Evolutionary conservation across 2,888 invertebrate species (phyloP).

Genomic region (Pteria penguin): DNA sequence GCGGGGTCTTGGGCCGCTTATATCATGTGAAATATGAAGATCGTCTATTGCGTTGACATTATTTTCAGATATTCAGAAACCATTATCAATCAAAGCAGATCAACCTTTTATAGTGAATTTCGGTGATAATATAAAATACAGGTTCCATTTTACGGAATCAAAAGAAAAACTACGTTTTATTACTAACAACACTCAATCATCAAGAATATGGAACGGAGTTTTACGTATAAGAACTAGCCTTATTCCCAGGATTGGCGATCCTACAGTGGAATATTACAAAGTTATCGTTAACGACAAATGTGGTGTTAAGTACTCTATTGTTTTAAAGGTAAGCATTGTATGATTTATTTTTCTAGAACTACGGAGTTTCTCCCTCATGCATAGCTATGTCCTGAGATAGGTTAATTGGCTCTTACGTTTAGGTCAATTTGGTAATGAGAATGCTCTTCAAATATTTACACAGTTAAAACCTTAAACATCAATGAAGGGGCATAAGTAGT

Average conservation of each 20-base stretch:
- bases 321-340: constrained; percentile 21
- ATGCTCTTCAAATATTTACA: too few species aligned
- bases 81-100: background rate
- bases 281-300: constrained; percentile 34
- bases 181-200: background rate
- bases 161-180: background rate
- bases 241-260: background rate
- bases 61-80: constrained; percentile 29
- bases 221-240: background rate
- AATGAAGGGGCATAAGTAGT: too few species aligned
- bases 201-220: background rate
- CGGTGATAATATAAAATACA: constrained; percentile 22
- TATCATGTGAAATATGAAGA: too few species aligned
- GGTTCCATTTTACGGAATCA: background rate
- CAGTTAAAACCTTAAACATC: too few species aligned
- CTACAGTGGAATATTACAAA: background rate
- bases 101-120: constrained; percentile 7
- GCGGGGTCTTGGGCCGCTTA: too few species aligned
- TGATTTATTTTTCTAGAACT: background rate
- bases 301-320: constrained; percentile 11
- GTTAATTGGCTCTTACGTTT: too few species aligned
- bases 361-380: too few species aligned
- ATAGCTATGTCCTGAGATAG: too few species aligned
- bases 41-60: too few species aligned
- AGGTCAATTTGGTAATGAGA: too few species aligned